These are phyloP conservation scores for Spodoptera littoralis DNA, from an alignment of 2,888 invertebrate genomes.

Conservation along the genomic window DNA sequence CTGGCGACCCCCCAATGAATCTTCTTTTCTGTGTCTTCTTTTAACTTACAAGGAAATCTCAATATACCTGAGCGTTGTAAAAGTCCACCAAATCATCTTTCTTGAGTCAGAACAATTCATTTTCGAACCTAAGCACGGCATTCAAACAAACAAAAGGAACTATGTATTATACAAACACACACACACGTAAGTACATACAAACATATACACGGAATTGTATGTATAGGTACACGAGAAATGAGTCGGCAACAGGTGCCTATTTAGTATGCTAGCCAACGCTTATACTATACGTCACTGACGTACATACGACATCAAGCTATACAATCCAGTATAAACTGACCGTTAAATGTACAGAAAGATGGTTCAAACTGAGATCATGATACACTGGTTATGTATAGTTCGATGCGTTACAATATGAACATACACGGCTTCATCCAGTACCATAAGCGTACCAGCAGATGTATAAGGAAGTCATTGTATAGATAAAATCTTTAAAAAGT, in stretches of 20 bases:
- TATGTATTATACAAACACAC: not conserved
- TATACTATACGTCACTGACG: conserved; percentile 13
- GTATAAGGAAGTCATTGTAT: conserved; percentile 36
- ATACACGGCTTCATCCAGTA: conserved; percentile 1
- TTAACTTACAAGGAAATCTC: no score
- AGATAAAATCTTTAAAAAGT: conserved; percentile 21
- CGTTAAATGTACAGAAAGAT: no score
- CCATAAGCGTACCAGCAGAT: not conserved
- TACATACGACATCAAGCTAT: not conserved
- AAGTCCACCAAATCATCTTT: no score
- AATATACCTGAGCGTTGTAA: no score
- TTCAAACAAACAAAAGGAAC: conserved; percentile 14
- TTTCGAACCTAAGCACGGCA: not conserved
- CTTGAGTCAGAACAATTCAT: no score
- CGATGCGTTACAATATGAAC: not conserved
- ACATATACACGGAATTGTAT: no score
- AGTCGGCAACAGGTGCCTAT: conserved; percentile 33
- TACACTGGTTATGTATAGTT: no score
- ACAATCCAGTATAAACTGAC: no score
- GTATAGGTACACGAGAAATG: conserved; percentile 10
- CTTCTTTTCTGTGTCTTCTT: no score
- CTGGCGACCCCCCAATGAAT: no score
- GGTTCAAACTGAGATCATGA: no score
- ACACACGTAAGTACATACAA: not conserved
- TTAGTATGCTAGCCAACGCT: conserved; percentile 2